Conservation (phyloP, 2,888 invertebrate species). For the Neria commutata region DNA sequence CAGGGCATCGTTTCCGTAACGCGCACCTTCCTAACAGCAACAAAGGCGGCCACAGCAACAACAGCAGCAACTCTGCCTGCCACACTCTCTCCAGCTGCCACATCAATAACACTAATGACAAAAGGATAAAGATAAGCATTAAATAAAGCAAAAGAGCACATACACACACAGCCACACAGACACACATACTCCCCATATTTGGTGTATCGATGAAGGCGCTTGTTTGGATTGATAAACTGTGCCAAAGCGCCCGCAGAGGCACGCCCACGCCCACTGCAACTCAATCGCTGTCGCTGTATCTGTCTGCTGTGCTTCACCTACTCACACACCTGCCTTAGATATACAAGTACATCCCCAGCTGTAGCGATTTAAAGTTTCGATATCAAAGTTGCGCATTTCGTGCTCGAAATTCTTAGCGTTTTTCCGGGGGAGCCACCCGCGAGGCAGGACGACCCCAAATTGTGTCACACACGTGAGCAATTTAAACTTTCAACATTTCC, state of each 20-base stretch:
- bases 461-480: conserved; percentile 51
- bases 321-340: no score
- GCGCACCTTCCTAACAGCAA: not conserved
- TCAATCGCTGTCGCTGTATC: no score
- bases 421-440: not conserved
- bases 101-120: conserved; percentile 55
- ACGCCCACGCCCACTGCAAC: no score
- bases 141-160: conserved; percentile 40
- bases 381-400: conserved; percentile 16
- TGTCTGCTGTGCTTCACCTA: no score
- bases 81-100: conserved; percentile 35
- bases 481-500: conserved; percentile 41
- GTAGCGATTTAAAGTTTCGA: conserved; percentile 1
- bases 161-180: not conserved
- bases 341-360: not conserved
- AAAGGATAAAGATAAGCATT: conserved; percentile 55
- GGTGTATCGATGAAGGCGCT: not conserved
- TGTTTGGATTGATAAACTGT: no score
- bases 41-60: conserved; percentile 19
- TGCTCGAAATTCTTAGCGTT: conserved; percentile 42
- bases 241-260: no score
- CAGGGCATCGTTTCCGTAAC: conserved; percentile 40
- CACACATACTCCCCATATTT: not conserved
- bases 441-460: conserved; percentile 30
- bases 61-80: not conserved